Conservation (phyloP, 2,888 invertebrate genomes). For the Lamellibrachia columna region DNA sequence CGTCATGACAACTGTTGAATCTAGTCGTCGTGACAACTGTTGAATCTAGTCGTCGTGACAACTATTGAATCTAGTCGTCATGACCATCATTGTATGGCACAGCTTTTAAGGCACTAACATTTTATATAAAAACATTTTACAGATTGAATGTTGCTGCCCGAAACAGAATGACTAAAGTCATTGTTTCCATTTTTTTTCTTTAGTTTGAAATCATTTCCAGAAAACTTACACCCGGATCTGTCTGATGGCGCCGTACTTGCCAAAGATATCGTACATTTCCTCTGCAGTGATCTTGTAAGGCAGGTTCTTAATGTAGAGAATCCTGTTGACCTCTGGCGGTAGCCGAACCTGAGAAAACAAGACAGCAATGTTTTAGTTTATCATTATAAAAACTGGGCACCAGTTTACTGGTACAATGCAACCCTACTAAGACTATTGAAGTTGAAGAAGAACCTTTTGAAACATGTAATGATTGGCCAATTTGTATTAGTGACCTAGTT, state of each 20-base stretch:
- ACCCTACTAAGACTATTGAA: no score
- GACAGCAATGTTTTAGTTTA: no score
- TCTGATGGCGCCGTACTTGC: conserved; percentile 98
- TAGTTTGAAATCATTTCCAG: not conserved
- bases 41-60: not conserved
- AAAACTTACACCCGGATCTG: conserved; percentile 94
- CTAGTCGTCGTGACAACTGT: not conserved
- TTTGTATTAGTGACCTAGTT: no score
- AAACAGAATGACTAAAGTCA: not conserved
- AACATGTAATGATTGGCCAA: no score
- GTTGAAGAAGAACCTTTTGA: no score
- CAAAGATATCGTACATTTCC: conserved; percentile 99
- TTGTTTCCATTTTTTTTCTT: not conserved
- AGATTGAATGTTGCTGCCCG: no score
- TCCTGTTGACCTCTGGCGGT: conserved; percentile 98
- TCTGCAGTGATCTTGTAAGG: conserved; percentile 99
- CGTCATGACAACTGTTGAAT: not conserved
- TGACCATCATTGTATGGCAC: no score
- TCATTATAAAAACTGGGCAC: not conserved
- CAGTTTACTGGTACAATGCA: no score
- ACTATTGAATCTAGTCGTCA: no score
- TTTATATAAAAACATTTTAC: no score
- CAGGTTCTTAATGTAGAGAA: conserved; percentile 94
- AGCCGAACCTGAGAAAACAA: conserved; percentile 80
- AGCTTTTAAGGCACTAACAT: no score